Evolutionary conservation across 2,113 vertebrate species (phyloP).

Genomic region (Malurus melanocephalus): DNA sequence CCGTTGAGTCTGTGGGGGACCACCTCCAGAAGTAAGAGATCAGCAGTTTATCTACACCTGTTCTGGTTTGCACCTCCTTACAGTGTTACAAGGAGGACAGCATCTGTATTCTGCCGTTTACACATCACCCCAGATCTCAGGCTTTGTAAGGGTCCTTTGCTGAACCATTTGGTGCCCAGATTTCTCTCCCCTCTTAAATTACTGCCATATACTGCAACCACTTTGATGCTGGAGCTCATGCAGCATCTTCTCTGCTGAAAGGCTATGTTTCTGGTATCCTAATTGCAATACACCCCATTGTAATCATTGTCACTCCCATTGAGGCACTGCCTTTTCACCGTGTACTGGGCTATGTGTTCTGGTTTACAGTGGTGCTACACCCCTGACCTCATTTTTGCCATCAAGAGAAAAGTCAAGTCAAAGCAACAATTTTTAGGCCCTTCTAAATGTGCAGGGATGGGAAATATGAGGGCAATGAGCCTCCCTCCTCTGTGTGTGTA

Average conservation of each 20-base stretch:
- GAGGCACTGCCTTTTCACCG: not conserved
- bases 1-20: not conserved
- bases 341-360: not conserved
- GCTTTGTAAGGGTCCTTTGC: not conserved
- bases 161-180: constrained; percentile 55
- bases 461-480: not conserved
- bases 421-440: not conserved
- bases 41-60: not conserved
- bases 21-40: not conserved
- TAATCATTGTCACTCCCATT: not conserved
- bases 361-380: not conserved
- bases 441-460: not conserved
- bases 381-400: not conserved
- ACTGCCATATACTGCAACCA: not conserved
- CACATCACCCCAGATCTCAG: not conserved
- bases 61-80: not conserved
- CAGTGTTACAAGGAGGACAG: not conserved
- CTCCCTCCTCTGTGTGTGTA: not conserved
- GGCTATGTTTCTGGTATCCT: not conserved
- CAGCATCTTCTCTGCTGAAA: constrained; percentile 5
- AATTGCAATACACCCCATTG: not conserved
- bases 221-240: constrained; percentile 19
- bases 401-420: not conserved
- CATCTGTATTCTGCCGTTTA: not conserved
- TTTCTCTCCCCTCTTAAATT: constrained; percentile 34